Evolutionary conservation across 2,113 vertebrate species (phyloP).

Genomic region (Urocolius indicus): DNA sequence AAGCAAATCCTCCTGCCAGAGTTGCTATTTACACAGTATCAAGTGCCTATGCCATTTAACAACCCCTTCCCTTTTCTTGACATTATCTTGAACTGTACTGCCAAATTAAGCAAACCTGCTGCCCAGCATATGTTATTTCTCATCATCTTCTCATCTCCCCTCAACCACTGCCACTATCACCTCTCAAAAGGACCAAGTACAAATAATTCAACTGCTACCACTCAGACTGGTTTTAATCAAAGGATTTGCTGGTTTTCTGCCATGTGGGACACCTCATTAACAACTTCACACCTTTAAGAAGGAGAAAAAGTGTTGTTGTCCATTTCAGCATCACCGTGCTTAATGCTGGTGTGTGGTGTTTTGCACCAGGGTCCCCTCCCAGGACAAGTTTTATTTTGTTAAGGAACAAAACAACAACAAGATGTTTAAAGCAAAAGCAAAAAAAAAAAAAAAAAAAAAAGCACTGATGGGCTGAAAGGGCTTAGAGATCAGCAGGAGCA

Average conservation of each 20-base stretch:
- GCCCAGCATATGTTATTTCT: background rate
- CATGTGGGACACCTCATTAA: conserved; percentile 19
- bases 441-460: background rate
- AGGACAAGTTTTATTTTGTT: background rate
- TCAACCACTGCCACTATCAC: background rate
- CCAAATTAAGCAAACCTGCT: background rate
- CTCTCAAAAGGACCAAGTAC: conserved; percentile 13
- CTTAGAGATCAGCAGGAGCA: conserved; percentile 15
- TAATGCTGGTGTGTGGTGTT: background rate
- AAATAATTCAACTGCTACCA: conserved; percentile 16
- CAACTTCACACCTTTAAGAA: conserved; percentile 26
- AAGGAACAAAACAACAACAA: conserved; percentile 47
- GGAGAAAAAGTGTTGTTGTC: background rate
- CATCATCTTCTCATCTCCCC: background rate
- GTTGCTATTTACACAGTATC: background rate
- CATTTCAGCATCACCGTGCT: background rate
- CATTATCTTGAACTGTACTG: background rate
- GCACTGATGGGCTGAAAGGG: conserved; percentile 27
- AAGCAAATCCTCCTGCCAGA: background rate
- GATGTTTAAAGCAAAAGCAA: background rate
- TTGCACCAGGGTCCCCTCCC: background rate
- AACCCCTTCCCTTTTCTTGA: background rate
- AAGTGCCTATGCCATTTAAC: background rate
- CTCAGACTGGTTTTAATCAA: conserved; percentile 52
- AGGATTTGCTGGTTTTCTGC: conserved; percentile 15